phyloP scores from a whole-genome alignment of 2,888 invertebrate species.

The Chesias legatella region DNA sequence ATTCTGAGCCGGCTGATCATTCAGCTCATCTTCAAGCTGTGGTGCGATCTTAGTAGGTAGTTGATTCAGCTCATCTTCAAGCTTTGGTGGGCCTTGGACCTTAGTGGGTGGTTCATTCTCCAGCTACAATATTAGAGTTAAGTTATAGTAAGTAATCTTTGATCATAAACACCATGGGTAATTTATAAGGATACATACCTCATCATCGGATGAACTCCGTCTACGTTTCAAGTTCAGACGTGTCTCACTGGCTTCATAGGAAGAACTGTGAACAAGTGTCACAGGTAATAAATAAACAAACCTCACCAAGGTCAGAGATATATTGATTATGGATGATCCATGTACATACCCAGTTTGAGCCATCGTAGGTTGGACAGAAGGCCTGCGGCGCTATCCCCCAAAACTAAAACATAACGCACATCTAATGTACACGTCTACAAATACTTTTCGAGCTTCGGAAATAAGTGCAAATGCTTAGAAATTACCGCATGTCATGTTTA shows the following conservation, averaged over 20 bases:
- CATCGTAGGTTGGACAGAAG: conserved; percentile 56
- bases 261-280: conserved; percentile 55
- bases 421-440: conserved; percentile 34
- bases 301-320: conserved; percentile 54
- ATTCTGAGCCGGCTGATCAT: conserved; percentile 61
- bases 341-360: conserved; percentile 72
- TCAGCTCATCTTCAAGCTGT: conserved; percentile 48
- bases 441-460: conserved; percentile 36
- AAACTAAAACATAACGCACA: conserved; percentile 52
- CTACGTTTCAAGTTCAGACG: conserved; percentile 65
- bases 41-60: conserved; percentile 62
- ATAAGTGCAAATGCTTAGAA: conserved; percentile 51
- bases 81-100: conserved; percentile 45
- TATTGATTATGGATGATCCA: conserved; percentile 36
- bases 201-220: conserved; percentile 70
- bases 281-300: conserved; percentile 54
- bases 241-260: conserved; percentile 61
- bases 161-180: conserved; percentile 11
- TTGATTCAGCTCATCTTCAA: conserved; percentile 60
- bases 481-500: conserved; percentile 78
- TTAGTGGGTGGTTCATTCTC: conserved; percentile 73
- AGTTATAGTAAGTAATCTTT: conserved; percentile 3
- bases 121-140: conserved; percentile 50
- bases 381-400: conserved; percentile 46
- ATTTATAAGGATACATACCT: conserved; percentile 51